Evolutionary conservation across 2,888 invertebrate genomes (phyloP), one percentile per base, ranked within the genome.

Genomic region (Conus canariensis): DNA sequence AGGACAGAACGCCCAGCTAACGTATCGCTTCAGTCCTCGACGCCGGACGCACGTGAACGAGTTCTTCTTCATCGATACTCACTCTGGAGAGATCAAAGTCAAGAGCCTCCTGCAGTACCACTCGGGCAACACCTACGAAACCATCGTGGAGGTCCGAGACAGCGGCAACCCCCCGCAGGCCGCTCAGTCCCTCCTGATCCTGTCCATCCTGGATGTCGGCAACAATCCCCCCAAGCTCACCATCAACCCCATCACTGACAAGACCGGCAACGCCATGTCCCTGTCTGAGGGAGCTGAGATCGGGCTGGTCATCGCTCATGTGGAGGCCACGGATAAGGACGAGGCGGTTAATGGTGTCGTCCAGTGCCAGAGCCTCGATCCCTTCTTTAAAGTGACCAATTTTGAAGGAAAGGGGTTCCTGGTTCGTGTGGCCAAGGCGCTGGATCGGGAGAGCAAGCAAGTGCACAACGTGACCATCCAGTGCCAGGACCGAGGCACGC

Each of bases 221-320:
- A 99, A 99, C 96, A 98, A 99, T 96, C 98, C 99, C 9, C 99
- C 99, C 0, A 97, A 98, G 82, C 91, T 93, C 14, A 88, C 80
- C 22, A 92, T 93, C 83, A 92, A 91, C 80, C 92, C 93, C 1
- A 91, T 93, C 56, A 91, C 93, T 3, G 89, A 91, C 82, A 91
- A 91, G 10, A 89, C 91, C 0, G 91, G 91, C 45, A 91, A 91
- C 82, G 90, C 90, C 19, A 90, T 92, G 16, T 58, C 88, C 60
- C 91, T 95, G 30, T 89, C 92, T 1, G 95, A 95, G 90, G 92
- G 92, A 30, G 93, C 93, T 8, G 89, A 90, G 22, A 87, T 92
- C 3, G 94, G 93, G 4, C 93, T 92, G n/a, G 94, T 94, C 22
- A 93, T 95, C 45, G 95, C 95, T 6, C 93, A 94, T 90, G 93